phyloP scores from a whole-genome alignment of 2,113 vertebrate genomes.

The Hiodon tergisus region DNA sequence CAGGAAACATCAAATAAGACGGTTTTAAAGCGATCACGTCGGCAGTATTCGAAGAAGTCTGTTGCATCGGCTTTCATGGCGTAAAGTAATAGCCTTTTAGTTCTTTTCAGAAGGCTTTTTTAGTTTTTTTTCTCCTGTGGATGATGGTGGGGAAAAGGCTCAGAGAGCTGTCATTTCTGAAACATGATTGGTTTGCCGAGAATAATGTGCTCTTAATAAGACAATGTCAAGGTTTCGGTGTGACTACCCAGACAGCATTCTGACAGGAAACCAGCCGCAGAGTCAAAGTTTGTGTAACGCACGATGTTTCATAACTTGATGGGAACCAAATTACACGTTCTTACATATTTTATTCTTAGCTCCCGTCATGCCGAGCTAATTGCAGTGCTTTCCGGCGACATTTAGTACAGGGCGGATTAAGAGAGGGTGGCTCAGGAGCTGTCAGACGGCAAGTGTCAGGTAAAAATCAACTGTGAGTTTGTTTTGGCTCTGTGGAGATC shows the following conservation, averaged over 20 bases:
- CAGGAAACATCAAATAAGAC: conserved; percentile 28
- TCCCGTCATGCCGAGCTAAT: not conserved
- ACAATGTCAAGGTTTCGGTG: conserved; percentile 13
- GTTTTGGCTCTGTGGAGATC: not conserved
- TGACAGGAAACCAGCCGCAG: conserved; percentile 6
- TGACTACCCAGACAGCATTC: conserved; percentile 24
- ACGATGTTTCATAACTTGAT: not conserved
- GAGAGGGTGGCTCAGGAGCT: not conserved
- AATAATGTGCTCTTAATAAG: conserved; percentile 26
- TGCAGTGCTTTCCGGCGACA: not conserved
- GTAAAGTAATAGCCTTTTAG: conserved; percentile 42
- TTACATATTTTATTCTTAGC: conserved; percentile 8
- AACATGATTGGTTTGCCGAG: conserved; percentile 32
- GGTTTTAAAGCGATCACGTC: conserved; percentile 28
- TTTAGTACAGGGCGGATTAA: not conserved
- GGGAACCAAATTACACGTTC: conserved; percentile 2
- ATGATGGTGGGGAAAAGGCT: conserved; percentile 22
- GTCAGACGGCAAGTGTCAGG: not conserved
- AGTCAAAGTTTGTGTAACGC: not conserved
- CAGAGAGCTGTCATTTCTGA: conserved; percentile 30
- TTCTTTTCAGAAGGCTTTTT: conserved; percentile 35
- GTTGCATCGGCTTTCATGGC: conserved; percentile 24
- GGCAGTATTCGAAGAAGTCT: conserved; percentile 16
- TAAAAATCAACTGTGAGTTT: not conserved
- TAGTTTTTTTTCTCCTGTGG: conserved; percentile 25